Percentiles rank a stretch among this genome's conserved stretches.
phyloP scores from a whole-genome alignment of 1,140 invertebrate species.

The Apolygus lucorum region DNA sequence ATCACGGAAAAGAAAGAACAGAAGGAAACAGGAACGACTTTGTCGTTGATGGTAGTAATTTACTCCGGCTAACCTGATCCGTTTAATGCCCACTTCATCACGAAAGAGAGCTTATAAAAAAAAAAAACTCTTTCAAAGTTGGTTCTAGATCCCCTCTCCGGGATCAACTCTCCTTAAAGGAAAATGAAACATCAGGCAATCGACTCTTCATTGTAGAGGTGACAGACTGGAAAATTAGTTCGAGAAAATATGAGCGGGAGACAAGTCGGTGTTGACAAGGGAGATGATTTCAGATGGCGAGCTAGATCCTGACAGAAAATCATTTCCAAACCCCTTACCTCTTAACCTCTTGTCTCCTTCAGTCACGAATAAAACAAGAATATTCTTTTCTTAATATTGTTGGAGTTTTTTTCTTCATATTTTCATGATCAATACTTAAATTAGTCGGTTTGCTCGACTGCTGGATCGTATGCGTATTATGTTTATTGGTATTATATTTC shows the following conservation, averaged over 20 bases:
- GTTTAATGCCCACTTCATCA: not conserved
- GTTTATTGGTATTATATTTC: no score
- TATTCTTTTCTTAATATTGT: no score
- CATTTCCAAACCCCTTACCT: no score
- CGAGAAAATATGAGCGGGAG: not conserved
- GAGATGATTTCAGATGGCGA: not conserved
- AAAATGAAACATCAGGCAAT: not conserved
- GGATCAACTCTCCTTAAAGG: not conserved
- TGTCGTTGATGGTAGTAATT: not conserved
- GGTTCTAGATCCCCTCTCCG: not conserved
- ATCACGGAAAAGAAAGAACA: no score
- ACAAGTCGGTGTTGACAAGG: not conserved
- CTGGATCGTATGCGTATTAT: no score
- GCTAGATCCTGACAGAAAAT: not conserved
- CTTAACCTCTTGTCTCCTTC: no score
- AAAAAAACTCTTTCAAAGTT: no score
- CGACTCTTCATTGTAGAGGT: not conserved
- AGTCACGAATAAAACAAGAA: no score
- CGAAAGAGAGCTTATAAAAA: not conserved
- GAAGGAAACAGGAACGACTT: not conserved
- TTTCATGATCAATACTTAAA: no score
- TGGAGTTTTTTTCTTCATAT: no score
- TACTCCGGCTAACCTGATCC: not conserved
- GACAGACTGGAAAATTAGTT: not conserved
- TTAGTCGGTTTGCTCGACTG: no score